Conservation (phyloP, 2,797 vertebrate genomes). For the Scolopax rusticola region DNA sequence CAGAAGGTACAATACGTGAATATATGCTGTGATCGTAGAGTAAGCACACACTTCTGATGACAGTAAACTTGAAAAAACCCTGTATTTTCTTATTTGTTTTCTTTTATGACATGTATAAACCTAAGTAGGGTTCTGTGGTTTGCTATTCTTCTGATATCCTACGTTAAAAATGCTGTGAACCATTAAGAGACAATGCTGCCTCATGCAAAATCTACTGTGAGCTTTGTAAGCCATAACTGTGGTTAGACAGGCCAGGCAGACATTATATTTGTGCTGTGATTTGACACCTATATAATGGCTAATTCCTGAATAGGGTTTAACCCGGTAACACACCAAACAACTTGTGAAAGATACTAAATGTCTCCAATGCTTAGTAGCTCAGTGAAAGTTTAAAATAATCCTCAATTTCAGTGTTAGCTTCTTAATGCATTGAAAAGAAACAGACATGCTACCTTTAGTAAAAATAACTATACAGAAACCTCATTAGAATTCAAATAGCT, state of each 20-base stretch:
- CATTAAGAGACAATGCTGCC: not conserved
- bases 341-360: not conserved
- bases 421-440: not conserved
- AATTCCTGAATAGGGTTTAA: not conserved
- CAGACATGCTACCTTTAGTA: not conserved
- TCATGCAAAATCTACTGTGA: not conserved
- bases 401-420: not conserved
- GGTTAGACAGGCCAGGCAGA: not conserved
- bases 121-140: not conserved
- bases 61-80: not conserved
- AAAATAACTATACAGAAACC: not conserved
- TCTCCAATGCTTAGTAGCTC: not conserved
- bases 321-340: not conserved
- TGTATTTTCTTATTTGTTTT: not conserved
- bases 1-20: not conserved
- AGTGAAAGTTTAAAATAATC: conserved; percentile 7
- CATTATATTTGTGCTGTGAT: not conserved
- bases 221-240: not conserved
- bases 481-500: not conserved
- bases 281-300: not conserved
- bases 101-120: not conserved
- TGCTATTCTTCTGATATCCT: not conserved
- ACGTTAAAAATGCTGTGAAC: not conserved
- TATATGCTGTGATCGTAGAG: not conserved
- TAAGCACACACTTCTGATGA: not conserved